phyloP scores from a whole-genome alignment of 2,888 invertebrate species.

The Drosophila bunnanda region DNA sequence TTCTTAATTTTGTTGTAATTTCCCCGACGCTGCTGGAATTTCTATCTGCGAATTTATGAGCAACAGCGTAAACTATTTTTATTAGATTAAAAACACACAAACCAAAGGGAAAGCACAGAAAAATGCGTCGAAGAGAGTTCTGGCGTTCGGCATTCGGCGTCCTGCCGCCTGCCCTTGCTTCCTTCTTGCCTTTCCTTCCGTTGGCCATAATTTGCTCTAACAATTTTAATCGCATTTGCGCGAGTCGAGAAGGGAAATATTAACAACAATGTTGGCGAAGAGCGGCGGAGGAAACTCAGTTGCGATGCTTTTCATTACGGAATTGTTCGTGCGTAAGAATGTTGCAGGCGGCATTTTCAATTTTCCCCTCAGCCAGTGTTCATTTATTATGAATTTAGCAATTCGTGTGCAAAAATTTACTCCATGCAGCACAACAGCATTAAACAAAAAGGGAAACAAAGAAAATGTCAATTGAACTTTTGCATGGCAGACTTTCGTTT shows the following conservation, averaged over 20 bases:
- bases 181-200: conserved; percentile 13
- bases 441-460: conserved; percentile 26
- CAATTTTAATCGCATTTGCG: conserved; percentile 81
- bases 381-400: conserved; percentile 79
- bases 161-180: background rate
- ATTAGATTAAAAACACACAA: conserved; percentile 71
- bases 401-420: conserved; percentile 75
- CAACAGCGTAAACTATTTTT: conserved; percentile 74
- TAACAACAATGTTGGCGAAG: conserved; percentile 69
- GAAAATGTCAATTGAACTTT: conserved; percentile 64
- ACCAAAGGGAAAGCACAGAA: conserved; percentile 44
- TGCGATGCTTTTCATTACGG: conserved; percentile 72
- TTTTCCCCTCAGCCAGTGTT: conserved; percentile 60
- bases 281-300: conserved; percentile 6
- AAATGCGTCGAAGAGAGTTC: conserved; percentile 57
- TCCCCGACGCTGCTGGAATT: conserved; percentile 78
- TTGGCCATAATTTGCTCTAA: conserved; percentile 72
- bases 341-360: conserved; percentile 74
- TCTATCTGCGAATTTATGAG: conserved; percentile 80
- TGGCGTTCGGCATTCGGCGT: conserved; percentile 17
- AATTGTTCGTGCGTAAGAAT: conserved; percentile 81
- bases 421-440: conserved; percentile 19
- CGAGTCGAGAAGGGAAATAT: conserved; percentile 58
- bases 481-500: conserved; percentile 22
- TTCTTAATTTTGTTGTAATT: conserved; percentile 80